Percentiles rank a stretch among this genome's conserved stretches.
Evolutionary conservation across 92 coral and sea anemone species (phyloP).

Genomic region (Zoanthus sociatus): DNA sequence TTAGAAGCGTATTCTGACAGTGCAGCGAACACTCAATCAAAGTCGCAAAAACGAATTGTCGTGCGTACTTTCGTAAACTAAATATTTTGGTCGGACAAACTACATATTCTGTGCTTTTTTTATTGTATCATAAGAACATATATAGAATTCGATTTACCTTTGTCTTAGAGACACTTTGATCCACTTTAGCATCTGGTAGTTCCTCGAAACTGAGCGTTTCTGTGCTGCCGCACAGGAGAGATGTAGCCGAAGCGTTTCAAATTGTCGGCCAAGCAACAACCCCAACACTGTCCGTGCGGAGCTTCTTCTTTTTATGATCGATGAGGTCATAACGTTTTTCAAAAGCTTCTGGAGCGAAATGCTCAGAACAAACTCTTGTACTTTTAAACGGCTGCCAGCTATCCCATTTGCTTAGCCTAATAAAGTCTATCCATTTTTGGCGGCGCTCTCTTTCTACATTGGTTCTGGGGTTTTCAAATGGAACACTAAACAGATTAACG

Average conservation of each 20-base stretch:
- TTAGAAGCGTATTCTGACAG: neutral
- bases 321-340: conserved; percentile 30
- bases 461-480: conserved; percentile 10
- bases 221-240: conserved; percentile 5
- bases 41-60: conserved; percentile 2
- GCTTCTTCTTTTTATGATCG: conserved; percentile 27
- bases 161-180: neutral
- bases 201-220: conserved; percentile 3
- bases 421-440: conserved; percentile 28
- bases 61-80: conserved; percentile 9
- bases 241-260: conserved; percentile 2
- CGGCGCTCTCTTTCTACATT: conserved; percentile 36
- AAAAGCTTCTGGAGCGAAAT: conserved; percentile 40
- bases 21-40: conserved; percentile 1
- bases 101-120: neutral
- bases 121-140: neutral
- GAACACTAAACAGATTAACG: conserved; percentile 39
- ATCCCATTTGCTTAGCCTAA: conserved; percentile 33
- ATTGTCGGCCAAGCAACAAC: conserved; percentile 30
- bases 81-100: conserved; percentile 11
- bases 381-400: conserved; percentile 42
- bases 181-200: neutral
- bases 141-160: conserved; percentile 7
- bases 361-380: conserved; percentile 31
- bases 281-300: conserved; percentile 33